Evolutionary conservation across 2,797 vertebrate species (phyloP).

Genomic region (Muraenolepis orangiensis): DNA sequence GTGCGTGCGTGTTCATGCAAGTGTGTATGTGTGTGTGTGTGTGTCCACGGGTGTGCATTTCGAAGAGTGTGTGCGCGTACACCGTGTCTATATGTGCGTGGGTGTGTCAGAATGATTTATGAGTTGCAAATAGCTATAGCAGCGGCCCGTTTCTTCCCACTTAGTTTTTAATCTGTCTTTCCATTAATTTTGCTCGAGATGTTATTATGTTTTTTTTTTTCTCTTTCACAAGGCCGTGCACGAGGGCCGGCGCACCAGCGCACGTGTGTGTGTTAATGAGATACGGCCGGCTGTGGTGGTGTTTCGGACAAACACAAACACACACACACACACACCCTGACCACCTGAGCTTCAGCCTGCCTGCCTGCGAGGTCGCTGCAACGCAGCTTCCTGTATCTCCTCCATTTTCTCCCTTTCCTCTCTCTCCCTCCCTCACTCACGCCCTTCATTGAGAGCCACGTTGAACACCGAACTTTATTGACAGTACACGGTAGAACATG

Average conservation of each 20-base stretch:
- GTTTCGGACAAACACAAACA: constrained; percentile 20
- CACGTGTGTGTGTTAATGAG: constrained; percentile 57
- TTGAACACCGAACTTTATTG: constrained; percentile 75
- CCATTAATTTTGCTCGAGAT: constrained; percentile 78
- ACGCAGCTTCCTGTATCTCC: constrained; percentile 17
- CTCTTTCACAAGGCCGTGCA: constrained; percentile 57
- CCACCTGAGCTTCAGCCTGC: constrained; percentile 39
- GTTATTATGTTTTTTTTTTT: constrained; percentile 72
- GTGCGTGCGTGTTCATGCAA: constrained; percentile 2
- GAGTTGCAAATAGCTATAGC: constrained; percentile 77
- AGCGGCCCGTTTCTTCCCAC: constrained; percentile 81
- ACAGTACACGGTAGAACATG: constrained; percentile 74
- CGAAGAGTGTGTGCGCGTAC: constrained; percentile 36
- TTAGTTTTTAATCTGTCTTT: constrained; percentile 84
- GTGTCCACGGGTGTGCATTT: constrained; percentile 71
- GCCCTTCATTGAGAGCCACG: constrained; percentile 64
- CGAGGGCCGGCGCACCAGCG: constrained; percentile 62
- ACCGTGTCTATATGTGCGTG: constrained; percentile 66
- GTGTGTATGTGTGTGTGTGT: constrained; percentile 53
- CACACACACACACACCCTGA: constrained; percentile 13
- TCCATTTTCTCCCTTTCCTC: constrained; percentile 17
- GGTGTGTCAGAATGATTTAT: constrained; percentile 78
- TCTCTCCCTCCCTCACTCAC: constrained; percentile 54
- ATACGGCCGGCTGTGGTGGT: constrained; percentile 52
- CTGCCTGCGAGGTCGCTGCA: not conserved